Evolutionary conservation across 2,888 invertebrate genomes (phyloP), one percentile per base, ranked within the genome.

Genomic region (Nomada fabriciana): DNA sequence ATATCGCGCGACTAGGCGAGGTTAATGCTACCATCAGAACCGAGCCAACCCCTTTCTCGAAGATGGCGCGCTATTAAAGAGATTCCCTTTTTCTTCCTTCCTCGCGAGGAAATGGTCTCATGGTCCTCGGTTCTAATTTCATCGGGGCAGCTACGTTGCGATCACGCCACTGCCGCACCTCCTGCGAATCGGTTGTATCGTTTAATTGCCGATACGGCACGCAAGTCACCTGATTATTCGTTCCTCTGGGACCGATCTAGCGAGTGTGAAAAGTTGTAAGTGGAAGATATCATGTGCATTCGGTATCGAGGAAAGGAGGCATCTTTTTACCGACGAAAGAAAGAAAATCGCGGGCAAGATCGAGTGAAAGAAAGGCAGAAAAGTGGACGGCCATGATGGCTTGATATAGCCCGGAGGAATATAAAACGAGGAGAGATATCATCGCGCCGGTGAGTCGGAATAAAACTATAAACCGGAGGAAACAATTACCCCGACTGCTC

Each of bases 401-500:
- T 89, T 81, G 87, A 87, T 88, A 79, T 89, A 88, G 91, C 92
- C 90, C 76, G 78, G 82, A 90, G 92, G 91, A 91, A 91, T 92
- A 91, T 90, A 90, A 92, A 93, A 91, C 90, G 89, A 91, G 90
- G 79, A 74, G 85, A 91, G 93, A 93, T 93, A 93, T 93, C 92
- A 93, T 93, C 93, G 92, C 86, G 89, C 80, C 86, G 86, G 86
- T 86, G 86, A 92, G 89, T 91, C 85, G 89, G 92, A 92, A 93
- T 93, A 93, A 93, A 93, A 93, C 92, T 93, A 93, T 93, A 93
- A 93, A 93, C 91, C 92, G 89, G 87, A 93, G 93, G 93, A 93
- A 94, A 93, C 93, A 93, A 93, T 93, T 93, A 93, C 92, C 91
- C 89, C 88, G 87, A 88, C 89, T 89, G 86, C 91, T 88, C 87